These are phyloP conservation scores for Bombus confusus DNA, from an alignment of 1,140 invertebrate genomes.

Conservation along the genomic window DNA sequence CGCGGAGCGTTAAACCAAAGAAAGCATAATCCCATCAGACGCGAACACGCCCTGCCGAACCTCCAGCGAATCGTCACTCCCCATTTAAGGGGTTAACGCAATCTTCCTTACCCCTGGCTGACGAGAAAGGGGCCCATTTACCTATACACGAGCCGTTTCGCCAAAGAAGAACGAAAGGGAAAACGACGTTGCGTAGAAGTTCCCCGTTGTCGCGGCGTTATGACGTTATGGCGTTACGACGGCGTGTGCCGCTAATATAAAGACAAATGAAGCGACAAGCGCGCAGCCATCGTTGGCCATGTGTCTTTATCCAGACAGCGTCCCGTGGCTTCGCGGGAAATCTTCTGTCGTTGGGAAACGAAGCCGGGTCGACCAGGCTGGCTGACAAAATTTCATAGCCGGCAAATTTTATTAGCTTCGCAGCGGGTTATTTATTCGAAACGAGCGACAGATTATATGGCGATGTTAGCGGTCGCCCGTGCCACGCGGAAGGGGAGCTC, in stretches of 20 bases:
- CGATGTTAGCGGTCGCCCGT: slow-evolving; percentile 58
- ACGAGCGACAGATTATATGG: slow-evolving; percentile 69
- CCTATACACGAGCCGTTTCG: neutral
- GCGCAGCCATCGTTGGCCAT: slow-evolving; percentile 70
- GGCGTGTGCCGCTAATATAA: slow-evolving; percentile 79
- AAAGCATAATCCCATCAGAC: neutral
- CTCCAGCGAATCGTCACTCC: neutral
- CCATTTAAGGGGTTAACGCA: slow-evolving; percentile 13
- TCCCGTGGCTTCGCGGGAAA: slow-evolving; percentile 65
- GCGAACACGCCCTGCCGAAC: neutral
- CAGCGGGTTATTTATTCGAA: slow-evolving; percentile 68
- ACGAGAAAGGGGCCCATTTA: neutral
- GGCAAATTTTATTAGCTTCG: slow-evolving; percentile 68
- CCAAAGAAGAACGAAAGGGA: neutral
- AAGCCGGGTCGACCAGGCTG: neutral
- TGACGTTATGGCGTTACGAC: slow-evolving; percentile 55
- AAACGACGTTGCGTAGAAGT: neutral
- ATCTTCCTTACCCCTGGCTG: neutral
- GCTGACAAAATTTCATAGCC: slow-evolving; percentile 63
- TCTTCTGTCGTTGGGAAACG: slow-evolving; percentile 60
- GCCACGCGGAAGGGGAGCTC: slow-evolving; percentile 23
- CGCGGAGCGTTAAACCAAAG: neutral
- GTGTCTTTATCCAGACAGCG: slow-evolving; percentile 79
- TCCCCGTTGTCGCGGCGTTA: neutral
- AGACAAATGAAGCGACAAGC: slow-evolving; percentile 79